Evolutionary conservation across 2,113 vertebrate genomes (phyloP), one percentile per base, ranked within the genome.

Genomic region (Neodontobutis hainanensis): DNA sequence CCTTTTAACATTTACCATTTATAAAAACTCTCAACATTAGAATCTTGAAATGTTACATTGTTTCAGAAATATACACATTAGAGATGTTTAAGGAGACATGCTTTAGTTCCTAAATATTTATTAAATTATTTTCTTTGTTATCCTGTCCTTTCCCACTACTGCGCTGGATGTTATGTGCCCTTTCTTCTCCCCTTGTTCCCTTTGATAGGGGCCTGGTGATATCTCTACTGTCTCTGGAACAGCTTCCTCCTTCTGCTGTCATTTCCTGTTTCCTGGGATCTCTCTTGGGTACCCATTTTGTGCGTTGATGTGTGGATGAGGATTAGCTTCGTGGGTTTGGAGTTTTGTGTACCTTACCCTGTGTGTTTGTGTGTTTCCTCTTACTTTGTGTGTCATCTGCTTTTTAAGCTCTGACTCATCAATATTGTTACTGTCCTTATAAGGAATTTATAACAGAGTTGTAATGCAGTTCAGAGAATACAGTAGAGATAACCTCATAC

Each of bases 241-340:
- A 16, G 65, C 75, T 73, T 89, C 87, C 90, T 91, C 86, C 89
- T 85, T 88, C 89, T 88, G 86, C 88, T 87, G 87, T 90, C 78
- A 86, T 89, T 92, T 92, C 89, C 90, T 85, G 88, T 88, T 86
- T 88, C 89, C 87, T 85, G 83, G 89, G 86, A 90, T 83, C 85
- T 88, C 78, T 90, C 66, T 89, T 80, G 81, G 92, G 92, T 92
- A 92, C 75, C 73, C 63, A 11, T 58, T 80, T 3, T 81, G 65
- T 81, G 68, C 64, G 57, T 76, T 44, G 49, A 4, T 27, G 46
- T 64, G 50, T 9, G 50, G 40, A 42, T 42, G 15, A 61, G n/a
- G 0, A 43, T 43, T n/a, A 68, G 69, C 6, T 19, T 70, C 68
- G 11, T 16, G 55, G 68, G 32, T 45, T 64, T 38, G 1, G 1